A percentile compares a stretch with the other conserved stretches of the same genome.
phyloP scores from a whole-genome alignment of 2,113 vertebrate species.

The Sylvietta virens region DNA sequence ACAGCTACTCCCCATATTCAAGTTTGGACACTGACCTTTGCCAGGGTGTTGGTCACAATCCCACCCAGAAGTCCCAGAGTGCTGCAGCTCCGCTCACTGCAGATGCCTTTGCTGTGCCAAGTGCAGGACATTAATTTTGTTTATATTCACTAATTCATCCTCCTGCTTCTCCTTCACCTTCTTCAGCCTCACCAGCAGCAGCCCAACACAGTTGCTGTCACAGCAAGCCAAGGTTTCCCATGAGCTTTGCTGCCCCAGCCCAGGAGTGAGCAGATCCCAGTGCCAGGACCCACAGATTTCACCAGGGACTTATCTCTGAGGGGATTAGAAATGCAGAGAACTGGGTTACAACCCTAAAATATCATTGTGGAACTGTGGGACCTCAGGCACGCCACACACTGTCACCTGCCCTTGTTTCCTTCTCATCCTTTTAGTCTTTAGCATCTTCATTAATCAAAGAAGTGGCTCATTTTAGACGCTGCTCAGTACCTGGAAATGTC shows the following conservation, averaged over 20 bases:
- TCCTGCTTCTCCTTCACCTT: not conserved
- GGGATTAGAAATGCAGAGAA: not conserved
- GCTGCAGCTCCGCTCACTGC: not conserved
- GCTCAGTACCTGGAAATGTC: not conserved
- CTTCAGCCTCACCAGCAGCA: not conserved
- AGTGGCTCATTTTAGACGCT: not conserved
- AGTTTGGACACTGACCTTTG: not conserved
- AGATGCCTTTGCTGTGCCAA: not conserved
- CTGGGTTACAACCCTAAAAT: not conserved
- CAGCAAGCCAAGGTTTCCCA: not conserved
- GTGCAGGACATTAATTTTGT: not conserved
- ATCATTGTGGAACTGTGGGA: fast-evolving
- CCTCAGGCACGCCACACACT: not conserved
- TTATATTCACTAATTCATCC: not conserved
- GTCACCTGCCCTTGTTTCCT: not conserved
- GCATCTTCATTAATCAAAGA: not conserved
- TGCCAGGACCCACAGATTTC: not conserved
- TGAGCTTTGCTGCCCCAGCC: not conserved
- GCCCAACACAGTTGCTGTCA: fast-evolving
- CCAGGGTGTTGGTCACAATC: not conserved
- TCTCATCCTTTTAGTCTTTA: not conserved
- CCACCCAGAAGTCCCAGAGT: not conserved
- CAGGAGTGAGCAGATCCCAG: not conserved
- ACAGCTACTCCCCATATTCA: fast-evolving
- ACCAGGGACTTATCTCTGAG: not conserved